Percentiles rank a stretch among this genome's conserved stretches.
These are phyloP conservation scores for Abramis brama DNA, from an alignment of 2,113 vertebrate genomes.

Conservation along the genomic window DNA sequence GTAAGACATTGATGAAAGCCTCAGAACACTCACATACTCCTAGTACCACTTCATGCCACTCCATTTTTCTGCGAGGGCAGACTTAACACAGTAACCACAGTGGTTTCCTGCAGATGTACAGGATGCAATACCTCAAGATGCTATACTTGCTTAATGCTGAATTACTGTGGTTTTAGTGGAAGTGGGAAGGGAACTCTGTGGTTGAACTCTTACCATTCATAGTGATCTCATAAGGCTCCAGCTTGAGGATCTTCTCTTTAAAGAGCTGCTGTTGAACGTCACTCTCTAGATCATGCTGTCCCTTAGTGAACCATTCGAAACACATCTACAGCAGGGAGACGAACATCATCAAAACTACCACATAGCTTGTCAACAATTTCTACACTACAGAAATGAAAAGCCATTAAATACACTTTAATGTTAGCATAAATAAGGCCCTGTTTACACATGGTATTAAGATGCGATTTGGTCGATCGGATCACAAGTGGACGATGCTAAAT, in stretches of 20 bases:
- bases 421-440: neutral
- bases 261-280: conserved; percentile 98
- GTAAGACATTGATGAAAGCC: conserved; percentile 49
- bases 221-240: conserved; percentile 98
- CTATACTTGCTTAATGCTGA: neutral
- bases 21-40: neutral
- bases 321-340: conserved; percentile 83
- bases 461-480: too few relatives aligned
- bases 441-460: too few relatives aligned
- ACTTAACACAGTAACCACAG: neutral
- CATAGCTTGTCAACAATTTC: neutral
- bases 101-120: conserved; percentile 17
- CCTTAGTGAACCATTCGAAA: conserved; percentile 99
- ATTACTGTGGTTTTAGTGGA: neutral
- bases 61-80: neutral
- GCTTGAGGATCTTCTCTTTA: conserved; percentile 97
- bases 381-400: neutral
- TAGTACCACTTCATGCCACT: neutral
- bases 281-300: conserved; percentile 96
- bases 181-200: neutral
- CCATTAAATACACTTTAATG: neutral
- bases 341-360: neutral
- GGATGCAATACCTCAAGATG: neutral
- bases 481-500: too few relatives aligned
- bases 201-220: conserved; percentile 88